Evolutionary conservation across 2,797 vertebrate species (phyloP).

Genomic region (Enteromius paludinosus): DNA sequence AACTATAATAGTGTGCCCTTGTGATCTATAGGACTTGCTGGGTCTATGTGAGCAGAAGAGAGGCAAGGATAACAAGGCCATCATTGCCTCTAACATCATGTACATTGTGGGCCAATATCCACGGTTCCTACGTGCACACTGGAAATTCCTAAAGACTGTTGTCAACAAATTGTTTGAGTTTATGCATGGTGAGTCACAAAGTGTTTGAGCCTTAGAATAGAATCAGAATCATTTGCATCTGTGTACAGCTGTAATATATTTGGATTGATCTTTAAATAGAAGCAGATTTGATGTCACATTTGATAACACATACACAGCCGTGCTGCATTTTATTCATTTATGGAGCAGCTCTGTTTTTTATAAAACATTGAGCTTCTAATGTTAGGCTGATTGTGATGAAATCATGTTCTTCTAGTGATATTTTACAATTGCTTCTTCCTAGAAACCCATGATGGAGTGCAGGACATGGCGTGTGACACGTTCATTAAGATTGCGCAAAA

Average conservation of each 20-base stretch:
- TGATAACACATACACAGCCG: background rate
- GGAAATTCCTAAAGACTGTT: constrained; percentile 98
- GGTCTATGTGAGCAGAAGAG: constrained; percentile 98
- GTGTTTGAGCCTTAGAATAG: background rate
- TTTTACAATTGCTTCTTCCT: constrained; percentile 31
- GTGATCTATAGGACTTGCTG: constrained; percentile 85
- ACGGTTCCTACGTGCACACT: constrained; percentile 94
- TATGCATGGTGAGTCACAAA: constrained; percentile 90
- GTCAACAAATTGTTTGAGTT: constrained; percentile 99
- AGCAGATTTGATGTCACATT: background rate
- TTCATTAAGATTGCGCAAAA: constrained; percentile 99
- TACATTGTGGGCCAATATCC: constrained; percentile 99
- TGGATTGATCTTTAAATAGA: constrained; percentile 17
- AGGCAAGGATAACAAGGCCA: constrained; percentile 99
- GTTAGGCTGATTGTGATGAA: background rate
- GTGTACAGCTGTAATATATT: background rate
- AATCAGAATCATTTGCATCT: background rate
- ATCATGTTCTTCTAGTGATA: background rate
- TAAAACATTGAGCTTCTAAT: background rate
- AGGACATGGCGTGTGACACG: constrained; percentile 99
- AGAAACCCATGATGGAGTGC: constrained; percentile 99
- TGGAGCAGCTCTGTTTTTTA: background rate
- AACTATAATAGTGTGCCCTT: background rate
- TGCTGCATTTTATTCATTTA: background rate
- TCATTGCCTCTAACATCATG: constrained; percentile 99